A percentile compares a stretch with the other conserved stretches of the same genome.
phyloP scores from a whole-genome alignment of 2,113 vertebrate species.

The Cyanocitta stelleri region DNA sequence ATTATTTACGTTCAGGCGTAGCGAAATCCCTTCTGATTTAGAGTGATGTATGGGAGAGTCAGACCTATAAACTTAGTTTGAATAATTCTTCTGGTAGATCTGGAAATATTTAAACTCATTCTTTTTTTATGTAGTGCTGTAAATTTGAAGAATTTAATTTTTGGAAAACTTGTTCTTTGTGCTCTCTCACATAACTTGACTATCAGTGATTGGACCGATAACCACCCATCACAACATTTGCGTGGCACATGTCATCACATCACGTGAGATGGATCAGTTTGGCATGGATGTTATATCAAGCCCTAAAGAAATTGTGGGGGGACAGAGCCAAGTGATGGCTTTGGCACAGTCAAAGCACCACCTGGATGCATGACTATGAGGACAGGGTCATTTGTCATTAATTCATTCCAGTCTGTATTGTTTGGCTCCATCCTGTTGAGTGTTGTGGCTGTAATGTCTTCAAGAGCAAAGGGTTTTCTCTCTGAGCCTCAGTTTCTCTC shows the following conservation, averaged over 20 bases:
- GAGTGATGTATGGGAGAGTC: constrained; percentile 40
- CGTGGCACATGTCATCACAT: not conserved
- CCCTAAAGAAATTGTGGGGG: not conserved
- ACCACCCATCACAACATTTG: not conserved
- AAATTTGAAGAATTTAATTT: constrained; percentile 32
- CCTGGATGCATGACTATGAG: not conserved
- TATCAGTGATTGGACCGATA: not conserved
- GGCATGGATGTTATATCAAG: not conserved
- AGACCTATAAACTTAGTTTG: constrained; percentile 39
- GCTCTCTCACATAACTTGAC: not conserved
- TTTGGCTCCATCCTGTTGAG: not conserved
- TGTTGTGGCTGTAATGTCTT: not conserved
- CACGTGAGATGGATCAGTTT: not conserved
- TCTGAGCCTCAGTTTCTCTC: not conserved
- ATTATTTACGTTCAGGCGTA: not conserved
- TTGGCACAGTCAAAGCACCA: not conserved
- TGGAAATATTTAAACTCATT: constrained; percentile 58
- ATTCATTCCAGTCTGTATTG: not conserved
- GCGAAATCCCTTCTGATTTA: constrained; percentile 28
- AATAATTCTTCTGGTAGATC: constrained; percentile 54
- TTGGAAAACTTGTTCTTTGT: not conserved
- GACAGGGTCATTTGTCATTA: not conserved
- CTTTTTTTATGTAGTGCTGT: not conserved
- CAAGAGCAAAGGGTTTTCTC: not conserved
- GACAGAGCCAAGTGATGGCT: not conserved